These are phyloP conservation scores for Entomyzon cyanotis DNA, from an alignment of 2,113 vertebrate species.

Conservation along the genomic window DNA sequence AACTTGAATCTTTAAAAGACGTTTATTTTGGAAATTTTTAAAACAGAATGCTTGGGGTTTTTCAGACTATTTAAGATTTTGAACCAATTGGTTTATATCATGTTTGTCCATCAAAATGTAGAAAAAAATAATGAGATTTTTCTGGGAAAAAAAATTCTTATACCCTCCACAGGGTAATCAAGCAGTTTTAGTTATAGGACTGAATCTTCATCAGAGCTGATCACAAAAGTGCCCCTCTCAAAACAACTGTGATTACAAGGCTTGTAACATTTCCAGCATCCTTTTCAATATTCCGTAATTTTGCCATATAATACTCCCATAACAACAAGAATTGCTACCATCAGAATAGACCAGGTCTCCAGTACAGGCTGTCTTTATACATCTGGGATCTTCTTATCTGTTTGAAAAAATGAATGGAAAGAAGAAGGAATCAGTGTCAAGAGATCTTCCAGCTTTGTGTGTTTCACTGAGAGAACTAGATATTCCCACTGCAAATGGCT, in stretches of 20 bases:
- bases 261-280: not conserved
- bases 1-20: not conserved
- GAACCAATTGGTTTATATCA: not conserved
- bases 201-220: not conserved
- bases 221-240: not conserved
- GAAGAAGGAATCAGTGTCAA: not conserved
- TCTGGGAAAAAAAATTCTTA: not conserved
- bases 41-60: accelerated
- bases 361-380: not conserved
- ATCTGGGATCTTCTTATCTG: not conserved
- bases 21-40: not conserved
- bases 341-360: not conserved
- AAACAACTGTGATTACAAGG: not conserved
- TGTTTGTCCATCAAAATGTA: not conserved
- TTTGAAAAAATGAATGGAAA: conserved; percentile 17
- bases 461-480: not conserved
- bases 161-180: not conserved
- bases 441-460: not conserved
- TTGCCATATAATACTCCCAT: not conserved
- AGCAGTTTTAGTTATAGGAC: not conserved
- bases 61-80: not conserved
- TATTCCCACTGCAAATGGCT: not conserved
- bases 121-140: not conserved
- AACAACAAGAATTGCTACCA: not conserved
- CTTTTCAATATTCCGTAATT: not conserved